Base-by-base conservation (phyloP, 35 echinoderm and acorn worm species). In the Apostichopus californicus region DNA sequence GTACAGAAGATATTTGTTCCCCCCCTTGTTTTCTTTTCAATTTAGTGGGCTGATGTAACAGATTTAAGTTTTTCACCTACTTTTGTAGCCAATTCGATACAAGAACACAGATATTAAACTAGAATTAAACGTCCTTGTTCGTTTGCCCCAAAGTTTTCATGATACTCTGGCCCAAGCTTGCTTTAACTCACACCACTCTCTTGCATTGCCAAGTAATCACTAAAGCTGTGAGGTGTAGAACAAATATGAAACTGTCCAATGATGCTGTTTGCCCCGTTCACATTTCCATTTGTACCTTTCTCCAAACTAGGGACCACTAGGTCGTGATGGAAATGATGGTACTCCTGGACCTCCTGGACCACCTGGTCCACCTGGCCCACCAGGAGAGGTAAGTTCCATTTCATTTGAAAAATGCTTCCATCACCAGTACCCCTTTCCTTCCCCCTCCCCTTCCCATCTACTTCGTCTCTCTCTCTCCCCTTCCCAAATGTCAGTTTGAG, bases 311-410 rank as follows among this genome's bases (percentile, higher is more conserved):
- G 89, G 89, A 17, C 17, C 70, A 81, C 0, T 64, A 18, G 92
- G 92, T 54, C 85, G 87, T 70, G 56, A 52, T 90, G 92, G 92
- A 28, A 14, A 9, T 46, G 58, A 89, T 80, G 92, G 92, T 73
- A 55, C 34, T 6, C 5, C 10, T 14, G 92, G 92, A 79, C 72
- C 78, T 5, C 85, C 86, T 57, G 92, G 92, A 23, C 85, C 92
- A 57, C 92, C 92, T 52, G 92, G 92, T 61, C 92, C 85, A 5
- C 92, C 92, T 57, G 92, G 92, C 66, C 92, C 92, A 87, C 92
- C 92, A 80, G 92, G 92, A 90, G 92, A 94, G 68, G 92, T 94
- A 90, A 94, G 73, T 79, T 23, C 58, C 58, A 61, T 61, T 61
- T 61, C 58, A 8, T 61, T 9, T 61, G 58, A 61, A 46, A 46